A percentile compares a stretch with the other conserved stretches of the same genome.
These are phyloP conservation scores for Manis crassicaudata DNA, from an alignment of 2,797 vertebrate genomes.

Conservation along the genomic window DNA sequence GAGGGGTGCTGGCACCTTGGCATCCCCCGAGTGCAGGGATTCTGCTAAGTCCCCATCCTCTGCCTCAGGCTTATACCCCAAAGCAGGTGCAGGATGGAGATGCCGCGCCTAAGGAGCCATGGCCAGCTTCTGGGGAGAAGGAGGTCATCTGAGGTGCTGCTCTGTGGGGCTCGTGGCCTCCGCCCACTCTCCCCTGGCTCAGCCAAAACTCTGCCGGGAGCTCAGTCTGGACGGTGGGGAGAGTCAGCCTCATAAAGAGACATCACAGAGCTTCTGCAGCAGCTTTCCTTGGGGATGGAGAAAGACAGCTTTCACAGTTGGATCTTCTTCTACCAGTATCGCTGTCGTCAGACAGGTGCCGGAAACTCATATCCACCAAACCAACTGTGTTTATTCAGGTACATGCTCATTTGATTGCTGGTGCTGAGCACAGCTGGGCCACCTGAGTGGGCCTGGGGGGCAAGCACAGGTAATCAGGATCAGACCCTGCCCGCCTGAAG, in stretches of 20 bases:
- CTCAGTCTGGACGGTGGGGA: accelerated
- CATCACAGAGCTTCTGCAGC: neutral
- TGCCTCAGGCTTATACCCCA: too few species aligned
- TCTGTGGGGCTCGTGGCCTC: neutral
- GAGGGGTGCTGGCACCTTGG: neutral
- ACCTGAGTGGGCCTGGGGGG: accelerated
- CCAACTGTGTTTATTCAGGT: neutral
- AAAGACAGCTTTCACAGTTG: neutral
- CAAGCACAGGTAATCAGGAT: neutral
- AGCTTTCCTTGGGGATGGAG: neutral
- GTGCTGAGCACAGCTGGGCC: neutral
- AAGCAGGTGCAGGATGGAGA: neutral
- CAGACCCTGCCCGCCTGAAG: neutral
- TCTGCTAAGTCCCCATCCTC: neutral
- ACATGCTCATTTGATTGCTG: too few species aligned
- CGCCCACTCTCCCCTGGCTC: neutral
- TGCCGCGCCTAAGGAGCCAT: accelerated
- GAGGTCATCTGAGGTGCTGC: neutral
- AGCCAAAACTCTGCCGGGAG: neutral
- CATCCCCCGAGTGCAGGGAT: accelerated
- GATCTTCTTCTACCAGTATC: neutral
- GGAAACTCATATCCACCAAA: neutral
- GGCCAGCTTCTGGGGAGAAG: neutral
- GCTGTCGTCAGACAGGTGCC: neutral
- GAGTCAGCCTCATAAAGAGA: neutral